Percentiles rank a stretch among this genome's conserved stretches.
Evolutionary conservation across 2,113 vertebrate species (phyloP).

Genomic region (Thamnophis sirtalis): DNA sequence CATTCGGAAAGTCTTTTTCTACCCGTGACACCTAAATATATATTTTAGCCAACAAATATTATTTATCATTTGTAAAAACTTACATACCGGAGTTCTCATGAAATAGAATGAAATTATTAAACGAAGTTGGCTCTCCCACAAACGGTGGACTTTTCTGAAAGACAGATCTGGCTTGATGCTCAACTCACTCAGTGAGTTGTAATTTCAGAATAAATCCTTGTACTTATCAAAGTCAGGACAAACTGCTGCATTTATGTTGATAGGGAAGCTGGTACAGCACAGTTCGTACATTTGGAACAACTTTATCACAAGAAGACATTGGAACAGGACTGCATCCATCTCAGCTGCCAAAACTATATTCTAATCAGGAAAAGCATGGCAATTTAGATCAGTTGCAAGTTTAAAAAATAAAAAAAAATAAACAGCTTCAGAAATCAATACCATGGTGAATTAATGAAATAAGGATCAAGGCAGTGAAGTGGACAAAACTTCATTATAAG

Average conservation of each 20-base stretch:
- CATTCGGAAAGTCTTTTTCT: neutral
- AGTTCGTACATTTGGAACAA: conserved; percentile 65
- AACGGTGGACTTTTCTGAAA: conserved; percentile 41
- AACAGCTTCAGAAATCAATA: conserved; percentile 54
- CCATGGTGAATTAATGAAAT: conserved; percentile 53
- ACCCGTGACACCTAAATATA: neutral
- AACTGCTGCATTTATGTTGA: conserved; percentile 69
- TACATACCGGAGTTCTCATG: conserved; percentile 42
- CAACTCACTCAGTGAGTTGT: conserved; percentile 55
- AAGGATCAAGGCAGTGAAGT: conserved; percentile 56
- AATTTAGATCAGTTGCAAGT: conserved; percentile 25
- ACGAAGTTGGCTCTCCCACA: conserved; percentile 46
- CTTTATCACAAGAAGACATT: conserved; percentile 67
- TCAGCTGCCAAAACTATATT: conserved; percentile 70
- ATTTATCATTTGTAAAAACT: conserved; percentile 39
- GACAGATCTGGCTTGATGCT: conserved; percentile 37
- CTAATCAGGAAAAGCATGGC: conserved; percentile 71
- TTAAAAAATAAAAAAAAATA: neutral
- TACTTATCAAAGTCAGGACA: conserved; percentile 65
- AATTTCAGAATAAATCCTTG: conserved; percentile 70
- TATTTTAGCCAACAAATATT: conserved; percentile 21
- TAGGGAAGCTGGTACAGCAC: conserved; percentile 69
- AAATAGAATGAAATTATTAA: conserved; percentile 47
- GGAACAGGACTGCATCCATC: conserved; percentile 69
- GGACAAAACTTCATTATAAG: conserved; percentile 28